A percentile compares a stretch with the other conserved stretches of the same genome.
Evolutionary conservation across 2,888 invertebrate species (phyloP).

Genomic region (Heliconius ismenius): DNA sequence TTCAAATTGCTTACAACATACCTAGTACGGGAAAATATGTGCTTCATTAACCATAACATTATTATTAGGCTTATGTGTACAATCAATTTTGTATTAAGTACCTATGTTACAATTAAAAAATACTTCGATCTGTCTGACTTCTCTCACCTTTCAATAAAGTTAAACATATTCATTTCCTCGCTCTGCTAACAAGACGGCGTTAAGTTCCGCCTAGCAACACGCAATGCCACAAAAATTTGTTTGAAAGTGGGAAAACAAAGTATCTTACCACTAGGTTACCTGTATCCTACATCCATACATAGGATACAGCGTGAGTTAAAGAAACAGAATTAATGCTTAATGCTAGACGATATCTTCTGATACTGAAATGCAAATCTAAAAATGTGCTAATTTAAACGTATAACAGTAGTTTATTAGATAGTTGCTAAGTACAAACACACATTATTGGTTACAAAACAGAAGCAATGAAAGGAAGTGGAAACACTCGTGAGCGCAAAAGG

Average conservation of each 20-base stretch:
- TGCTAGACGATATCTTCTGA: neutral
- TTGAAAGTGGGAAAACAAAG: too few relatives aligned
- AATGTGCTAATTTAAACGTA: neutral
- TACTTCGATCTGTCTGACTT: neutral
- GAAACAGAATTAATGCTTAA: neutral
- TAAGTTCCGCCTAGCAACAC: neutral
- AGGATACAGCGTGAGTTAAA: neutral
- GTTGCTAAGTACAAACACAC: neutral
- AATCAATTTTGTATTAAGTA: too few relatives aligned
- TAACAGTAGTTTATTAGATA: neutral
- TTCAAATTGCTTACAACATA: neutral
- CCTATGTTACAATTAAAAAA: neutral
- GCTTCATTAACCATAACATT: neutral
- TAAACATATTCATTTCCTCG: too few relatives aligned
- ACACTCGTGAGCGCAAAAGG: conserved; percentile 34
- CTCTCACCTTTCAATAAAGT: neutral
- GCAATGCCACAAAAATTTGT: too few relatives aligned
- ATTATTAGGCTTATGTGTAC: neutral
- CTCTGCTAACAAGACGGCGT: neutral
- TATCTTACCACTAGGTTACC: too few relatives aligned
- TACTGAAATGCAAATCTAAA: neutral
- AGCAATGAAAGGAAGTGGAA: conserved; percentile 18
- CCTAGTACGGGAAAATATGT: neutral
- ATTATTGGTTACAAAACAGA: neutral
- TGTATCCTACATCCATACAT: too few relatives aligned